A percentile compares a stretch with the other conserved stretches of the same genome.
Evolutionary conservation across 2,113 vertebrate genomes (phyloP).

Genomic region (Sprattus sprattus): DNA sequence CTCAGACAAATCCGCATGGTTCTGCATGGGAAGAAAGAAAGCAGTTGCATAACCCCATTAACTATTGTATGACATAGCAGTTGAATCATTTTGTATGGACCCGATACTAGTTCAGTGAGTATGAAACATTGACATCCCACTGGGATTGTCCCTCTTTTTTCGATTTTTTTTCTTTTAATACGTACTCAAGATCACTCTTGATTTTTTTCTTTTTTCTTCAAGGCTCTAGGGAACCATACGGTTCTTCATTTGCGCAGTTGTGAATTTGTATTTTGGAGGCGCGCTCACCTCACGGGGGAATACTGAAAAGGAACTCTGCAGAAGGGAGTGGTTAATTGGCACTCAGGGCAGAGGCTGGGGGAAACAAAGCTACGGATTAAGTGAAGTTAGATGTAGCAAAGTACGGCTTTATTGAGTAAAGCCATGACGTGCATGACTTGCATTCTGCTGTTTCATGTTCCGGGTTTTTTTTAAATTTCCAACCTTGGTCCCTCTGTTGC

Average conservation of each 20-base stretch:
- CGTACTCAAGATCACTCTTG: background rate
- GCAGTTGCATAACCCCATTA: background rate
- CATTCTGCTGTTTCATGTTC: background rate
- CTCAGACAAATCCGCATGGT: background rate
- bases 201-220: background rate
- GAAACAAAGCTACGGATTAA: constrained; percentile 53
- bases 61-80: constrained; percentile 7
- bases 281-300: background rate
- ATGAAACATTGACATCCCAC: background rate
- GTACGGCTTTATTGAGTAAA: constrained; percentile 42
- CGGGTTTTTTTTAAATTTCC: background rate
- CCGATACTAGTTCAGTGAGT: background rate
- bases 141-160: background rate
- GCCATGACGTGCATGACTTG: constrained; percentile 11
- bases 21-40: background rate
- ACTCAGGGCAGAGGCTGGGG: constrained; percentile 39
- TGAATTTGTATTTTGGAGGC: constrained; percentile 24
- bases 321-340: constrained; percentile 56
- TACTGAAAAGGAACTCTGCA: constrained; percentile 22
- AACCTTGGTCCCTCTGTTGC: background rate
- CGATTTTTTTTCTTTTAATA: background rate
- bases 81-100: background rate
- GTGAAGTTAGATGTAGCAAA: constrained; percentile 43
- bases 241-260: constrained; percentile 9
- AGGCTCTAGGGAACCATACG: background rate